A percentile compares a stretch with the other conserved stretches of the same genome.
Conservation (phyloP, 1,140 invertebrate genomes). For the Cyphomyrmex costatus region DNA sequence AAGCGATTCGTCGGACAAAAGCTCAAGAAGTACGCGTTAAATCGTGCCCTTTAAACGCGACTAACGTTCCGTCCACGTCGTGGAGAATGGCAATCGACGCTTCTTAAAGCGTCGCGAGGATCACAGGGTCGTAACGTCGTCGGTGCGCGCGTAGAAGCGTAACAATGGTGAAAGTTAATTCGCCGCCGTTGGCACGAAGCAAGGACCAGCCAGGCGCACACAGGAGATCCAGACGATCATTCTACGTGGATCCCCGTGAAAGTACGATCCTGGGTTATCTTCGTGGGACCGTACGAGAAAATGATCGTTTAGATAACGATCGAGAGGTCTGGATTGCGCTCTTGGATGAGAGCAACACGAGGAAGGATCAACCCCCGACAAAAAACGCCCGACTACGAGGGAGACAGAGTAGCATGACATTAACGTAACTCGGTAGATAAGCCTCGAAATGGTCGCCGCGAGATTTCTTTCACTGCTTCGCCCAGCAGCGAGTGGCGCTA, state of each 20-base stretch:
- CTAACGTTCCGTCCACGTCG: conserved; percentile 25
- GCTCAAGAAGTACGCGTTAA: conserved; percentile 9
- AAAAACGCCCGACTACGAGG: conserved; percentile 51
- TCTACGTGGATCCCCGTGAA: conserved; percentile 40
- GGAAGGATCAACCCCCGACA: conserved; percentile 7
- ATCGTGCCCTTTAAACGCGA: background rate
- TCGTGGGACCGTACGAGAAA: conserved; percentile 35
- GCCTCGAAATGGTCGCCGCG: conserved; percentile 52
- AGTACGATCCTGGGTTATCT: conserved; percentile 66
- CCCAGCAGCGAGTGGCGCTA: conserved; percentile 5
- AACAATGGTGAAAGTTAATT: conserved; percentile 74
- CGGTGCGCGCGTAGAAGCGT: conserved; percentile 58
- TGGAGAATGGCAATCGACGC: conserved; percentile 28
- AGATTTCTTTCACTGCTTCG: conserved; percentile 25
- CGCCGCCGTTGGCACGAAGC: conserved; percentile 30
- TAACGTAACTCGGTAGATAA: conserved; percentile 63
- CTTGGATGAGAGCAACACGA: conserved; percentile 51
- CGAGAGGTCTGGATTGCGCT: conserved; percentile 56
- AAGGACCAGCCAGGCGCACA: conserved; percentile 45
- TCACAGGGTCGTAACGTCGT: conserved; percentile 22
- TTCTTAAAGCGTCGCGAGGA: conserved; percentile 30
- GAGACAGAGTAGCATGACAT: conserved; percentile 42
- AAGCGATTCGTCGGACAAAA: conserved; percentile 27
- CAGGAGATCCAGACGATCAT: conserved; percentile 71
- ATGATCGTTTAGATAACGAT: conserved; percentile 77